Percentiles rank a stretch among this genome's conserved stretches.
These are phyloP conservation scores for Mactra quadrangularis DNA, from an alignment of 1,140 invertebrate genomes.

Conservation along the genomic window DNA sequence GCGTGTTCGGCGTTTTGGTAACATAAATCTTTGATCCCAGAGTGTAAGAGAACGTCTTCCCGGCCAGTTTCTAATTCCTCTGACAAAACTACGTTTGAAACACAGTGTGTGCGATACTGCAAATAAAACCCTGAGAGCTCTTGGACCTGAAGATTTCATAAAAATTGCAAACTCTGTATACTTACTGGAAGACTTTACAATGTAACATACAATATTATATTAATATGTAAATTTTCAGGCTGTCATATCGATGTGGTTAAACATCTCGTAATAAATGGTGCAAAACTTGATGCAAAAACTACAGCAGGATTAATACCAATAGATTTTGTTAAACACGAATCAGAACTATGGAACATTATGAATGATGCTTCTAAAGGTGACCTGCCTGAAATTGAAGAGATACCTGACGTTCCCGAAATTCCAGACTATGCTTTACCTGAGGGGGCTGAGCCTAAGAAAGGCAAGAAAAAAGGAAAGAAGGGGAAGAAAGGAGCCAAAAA, in stretches of 20 bases:
- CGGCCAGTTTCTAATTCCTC: too few relatives aligned
- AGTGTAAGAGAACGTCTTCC: too few relatives aligned
- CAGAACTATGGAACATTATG: constrained; percentile 65
- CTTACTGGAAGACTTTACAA: too few relatives aligned
- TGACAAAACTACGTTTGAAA: too few relatives aligned
- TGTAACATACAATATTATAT: too few relatives aligned
- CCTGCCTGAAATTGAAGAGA: constrained; percentile 68
- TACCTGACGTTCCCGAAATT: constrained; percentile 69
- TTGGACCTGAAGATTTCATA: too few relatives aligned
- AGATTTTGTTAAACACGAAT: constrained; percentile 61
- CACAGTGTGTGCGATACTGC: too few relatives aligned
- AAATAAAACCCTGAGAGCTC: too few relatives aligned
- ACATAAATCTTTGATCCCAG: too few relatives aligned
- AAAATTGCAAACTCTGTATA: too few relatives aligned
- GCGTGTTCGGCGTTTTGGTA: too few relatives aligned
- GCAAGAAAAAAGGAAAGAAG: constrained; percentile 49
- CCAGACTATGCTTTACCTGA: constrained; percentile 67
- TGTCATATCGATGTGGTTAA: constrained; percentile 66
- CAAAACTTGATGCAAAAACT: constrained; percentile 64
- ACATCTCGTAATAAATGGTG: constrained; percentile 66
- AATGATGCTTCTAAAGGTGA: constrained; percentile 62
- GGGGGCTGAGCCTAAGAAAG: constrained; percentile 60
- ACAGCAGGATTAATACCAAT: constrained; percentile 55
- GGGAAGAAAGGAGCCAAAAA: constrained; percentile 61
- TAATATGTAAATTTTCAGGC: constrained; percentile 57